phyloP scores from a whole-genome alignment of 2,797 vertebrate species.

The Hemibagrus guttatus region DNA sequence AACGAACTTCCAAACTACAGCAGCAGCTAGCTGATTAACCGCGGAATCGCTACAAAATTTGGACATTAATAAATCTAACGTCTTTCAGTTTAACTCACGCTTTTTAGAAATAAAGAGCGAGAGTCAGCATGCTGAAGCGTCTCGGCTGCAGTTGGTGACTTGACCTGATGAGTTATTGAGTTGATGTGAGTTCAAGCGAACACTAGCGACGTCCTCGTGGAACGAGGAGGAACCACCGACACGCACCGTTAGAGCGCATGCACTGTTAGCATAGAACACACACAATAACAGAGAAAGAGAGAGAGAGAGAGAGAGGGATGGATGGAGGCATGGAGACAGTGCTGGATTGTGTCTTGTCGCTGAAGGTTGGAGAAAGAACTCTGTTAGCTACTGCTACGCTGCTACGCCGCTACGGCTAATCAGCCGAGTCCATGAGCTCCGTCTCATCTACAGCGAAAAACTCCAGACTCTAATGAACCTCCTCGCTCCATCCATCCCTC shows the following conservation, averaged over 20 bases:
- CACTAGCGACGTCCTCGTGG: neutral
- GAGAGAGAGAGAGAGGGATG: neutral
- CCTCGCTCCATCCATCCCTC: constrained; percentile 12
- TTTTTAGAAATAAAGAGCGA: neutral
- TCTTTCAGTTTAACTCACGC: neutral
- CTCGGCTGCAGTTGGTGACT: neutral
- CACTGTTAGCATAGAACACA: neutral
- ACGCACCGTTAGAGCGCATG: neutral
- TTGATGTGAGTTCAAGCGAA: neutral
- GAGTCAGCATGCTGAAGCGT: neutral
- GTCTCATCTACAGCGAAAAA: constrained; percentile 7
- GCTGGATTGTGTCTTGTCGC: neutral
- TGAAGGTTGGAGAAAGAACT: neutral
- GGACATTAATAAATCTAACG: neutral
- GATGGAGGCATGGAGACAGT: neutral
- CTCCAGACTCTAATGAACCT: neutral
- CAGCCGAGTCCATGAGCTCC: neutral
- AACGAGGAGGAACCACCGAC: neutral
- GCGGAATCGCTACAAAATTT: neutral
- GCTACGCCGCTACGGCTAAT: constrained; percentile 1
- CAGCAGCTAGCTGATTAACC: neutral
- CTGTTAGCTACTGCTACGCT: neutral
- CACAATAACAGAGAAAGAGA: neutral
- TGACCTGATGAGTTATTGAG: neutral
- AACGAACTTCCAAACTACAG: too few relatives aligned